These are phyloP conservation scores for Podarcis cretensis DNA, from an alignment of 2,113 vertebrate species.

Conservation along the genomic window DNA sequence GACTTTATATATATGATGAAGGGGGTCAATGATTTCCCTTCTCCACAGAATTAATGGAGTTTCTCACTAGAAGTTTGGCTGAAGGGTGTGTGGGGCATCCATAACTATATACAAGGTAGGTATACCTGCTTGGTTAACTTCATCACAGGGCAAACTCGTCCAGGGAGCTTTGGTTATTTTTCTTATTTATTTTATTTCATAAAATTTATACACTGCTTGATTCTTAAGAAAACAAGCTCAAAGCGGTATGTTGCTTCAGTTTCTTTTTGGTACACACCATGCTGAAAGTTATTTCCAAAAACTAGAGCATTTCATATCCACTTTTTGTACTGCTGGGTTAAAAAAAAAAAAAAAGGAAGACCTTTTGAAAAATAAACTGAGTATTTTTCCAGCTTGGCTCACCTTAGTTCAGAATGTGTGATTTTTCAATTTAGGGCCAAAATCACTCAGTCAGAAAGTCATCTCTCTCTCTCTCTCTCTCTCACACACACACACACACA, in stretches of 20 bases:
- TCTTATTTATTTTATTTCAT: accelerated
- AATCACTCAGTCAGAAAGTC: not conserved
- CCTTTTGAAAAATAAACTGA: slow-evolving; percentile 52
- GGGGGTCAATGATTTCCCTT: not conserved
- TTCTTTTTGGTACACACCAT: not conserved
- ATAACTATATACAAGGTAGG: not conserved
- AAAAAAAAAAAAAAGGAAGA: not conserved
- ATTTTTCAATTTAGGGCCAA: slow-evolving; percentile 46
- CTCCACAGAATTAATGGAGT: not conserved
- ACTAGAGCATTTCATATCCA: not conserved
- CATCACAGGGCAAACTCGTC: accelerated
- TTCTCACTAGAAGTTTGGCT: not conserved
- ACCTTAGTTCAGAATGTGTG: slow-evolving; percentile 47
- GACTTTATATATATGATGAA: not conserved
- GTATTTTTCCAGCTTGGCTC: slow-evolving; percentile 55
- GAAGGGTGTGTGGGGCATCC: not conserved
- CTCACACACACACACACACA: not conserved
- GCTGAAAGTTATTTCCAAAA: not conserved
- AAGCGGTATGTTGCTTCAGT: not conserved
- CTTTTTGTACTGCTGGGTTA: not conserved
- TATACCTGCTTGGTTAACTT: not conserved
- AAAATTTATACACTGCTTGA: too few relatives aligned
- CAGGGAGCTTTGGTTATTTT: accelerated
- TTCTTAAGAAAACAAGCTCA: too few relatives aligned
- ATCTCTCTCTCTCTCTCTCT: not conserved